phyloP scores from a whole-genome alignment of 2,113 vertebrate genomes.

The Talpa occidentalis region DNA sequence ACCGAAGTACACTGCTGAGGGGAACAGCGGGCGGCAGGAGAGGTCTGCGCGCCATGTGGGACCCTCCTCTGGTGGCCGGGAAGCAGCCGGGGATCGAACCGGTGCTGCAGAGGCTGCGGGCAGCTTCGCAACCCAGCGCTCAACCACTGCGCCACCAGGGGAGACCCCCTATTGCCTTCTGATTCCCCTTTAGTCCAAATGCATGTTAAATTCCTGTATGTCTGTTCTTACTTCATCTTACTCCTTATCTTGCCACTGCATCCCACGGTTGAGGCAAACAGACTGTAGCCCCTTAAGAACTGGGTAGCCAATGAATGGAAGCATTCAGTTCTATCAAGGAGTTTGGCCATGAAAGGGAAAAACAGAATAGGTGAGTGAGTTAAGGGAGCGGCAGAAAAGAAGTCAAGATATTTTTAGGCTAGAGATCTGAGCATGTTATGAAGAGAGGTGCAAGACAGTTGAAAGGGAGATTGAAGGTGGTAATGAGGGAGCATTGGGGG shows the following conservation, averaged over 20 bases:
- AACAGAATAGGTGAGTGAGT: not conserved
- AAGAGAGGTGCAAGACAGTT: not conserved
- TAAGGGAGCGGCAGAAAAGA: not conserved
- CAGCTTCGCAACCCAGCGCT: too few species aligned
- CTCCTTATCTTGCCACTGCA: not conserved
- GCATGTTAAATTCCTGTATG: not conserved
- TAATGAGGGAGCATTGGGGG: not conserved
- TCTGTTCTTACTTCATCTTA: not conserved
- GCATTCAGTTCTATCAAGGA: not conserved
- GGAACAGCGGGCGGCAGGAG: too few species aligned
- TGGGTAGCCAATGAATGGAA: not conserved
- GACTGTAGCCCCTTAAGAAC: not conserved
- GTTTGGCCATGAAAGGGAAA: not conserved
- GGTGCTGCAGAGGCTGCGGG: too few species aligned
- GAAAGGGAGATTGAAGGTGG: not conserved
- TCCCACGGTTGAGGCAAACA: not conserved
- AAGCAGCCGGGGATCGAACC: too few species aligned
- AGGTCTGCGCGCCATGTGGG: too few species aligned
- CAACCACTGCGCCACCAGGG: too few species aligned
- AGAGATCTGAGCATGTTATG: not conserved
- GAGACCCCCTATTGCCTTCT: not conserved
- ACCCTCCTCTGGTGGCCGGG: too few species aligned
- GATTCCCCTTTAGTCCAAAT: not conserved
- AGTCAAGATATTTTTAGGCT: constrained; percentile 35
- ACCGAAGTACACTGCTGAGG: too few species aligned